Evolutionary conservation across 2,888 invertebrate genomes (phyloP), one percentile per base, ranked within the genome.

Genomic region (Dryococelus australis): DNA sequence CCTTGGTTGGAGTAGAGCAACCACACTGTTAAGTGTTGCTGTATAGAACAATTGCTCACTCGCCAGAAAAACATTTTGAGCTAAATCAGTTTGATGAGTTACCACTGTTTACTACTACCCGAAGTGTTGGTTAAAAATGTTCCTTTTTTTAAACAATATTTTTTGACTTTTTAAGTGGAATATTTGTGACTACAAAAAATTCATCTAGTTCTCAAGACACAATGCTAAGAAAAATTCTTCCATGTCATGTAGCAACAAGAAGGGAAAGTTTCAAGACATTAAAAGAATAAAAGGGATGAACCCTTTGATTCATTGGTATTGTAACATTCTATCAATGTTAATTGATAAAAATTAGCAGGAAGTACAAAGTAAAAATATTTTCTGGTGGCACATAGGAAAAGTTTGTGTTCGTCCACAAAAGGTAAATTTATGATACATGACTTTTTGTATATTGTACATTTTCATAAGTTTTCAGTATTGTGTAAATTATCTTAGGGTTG

Each of bases 381-480:
- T 84, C 51, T 85, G 83, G 78, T 85, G 85, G 81, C 51, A 86
- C 79, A 20, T 84, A 84, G 85, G 47, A 79, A 87, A 43, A 35
- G 51, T 85, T 27, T 86, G 78, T 84, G 35, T 88, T 87, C 86
- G 86, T 87, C 80, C 86, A 86, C 79, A 84, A 79, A 78, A 79
- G 8, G 8, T 65, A 65, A 16, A 65, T n/a, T 65, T n/a, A 65
- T 24, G 20, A 65, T 65, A 65, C 10, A 65, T 65, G 83, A 47
- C 85, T 88, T 85, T 86, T 85, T 81, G 85, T 87, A 87, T 26
- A 85, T 65, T 87, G 88, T 88, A 51, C 86, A 78, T 86, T 84
- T 87, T 89, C 89, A 89, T 88, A 51, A 79, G 47, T 86, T 84
- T 87, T 89, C 89, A 89, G 89, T 88, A 89, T 89, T 89, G 89